phyloP scores from a whole-genome alignment of 2,797 vertebrate species.

The Rhinophrynus dorsalis region DNA sequence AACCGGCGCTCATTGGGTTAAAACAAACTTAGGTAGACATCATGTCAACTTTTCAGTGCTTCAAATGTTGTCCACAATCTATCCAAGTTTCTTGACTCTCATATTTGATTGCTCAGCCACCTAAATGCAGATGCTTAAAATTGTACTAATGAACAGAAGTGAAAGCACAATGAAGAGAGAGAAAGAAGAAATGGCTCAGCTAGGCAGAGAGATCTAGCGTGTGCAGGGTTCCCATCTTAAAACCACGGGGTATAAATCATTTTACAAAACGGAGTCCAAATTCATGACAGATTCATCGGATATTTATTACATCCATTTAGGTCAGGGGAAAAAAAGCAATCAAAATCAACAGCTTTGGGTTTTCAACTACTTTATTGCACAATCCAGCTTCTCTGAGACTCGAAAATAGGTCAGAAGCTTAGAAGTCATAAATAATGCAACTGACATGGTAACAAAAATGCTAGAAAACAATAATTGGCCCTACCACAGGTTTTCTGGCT shows the following conservation, averaged over 20 bases:
- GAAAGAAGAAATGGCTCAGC: not conserved
- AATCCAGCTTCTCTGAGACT: slow-evolving; percentile 12
- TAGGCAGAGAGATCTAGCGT: not conserved
- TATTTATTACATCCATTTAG: slow-evolving; percentile 29
- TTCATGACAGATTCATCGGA: slow-evolving; percentile 15
- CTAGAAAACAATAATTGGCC: slow-evolving; percentile 22
- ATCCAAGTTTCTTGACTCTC: too few relatives aligned
- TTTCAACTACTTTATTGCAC: slow-evolving; percentile 9
- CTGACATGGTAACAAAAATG: slow-evolving; percentile 1
- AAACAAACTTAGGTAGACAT: too few relatives aligned
- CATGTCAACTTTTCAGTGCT: too few relatives aligned
- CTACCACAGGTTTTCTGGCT: slow-evolving; percentile 3
- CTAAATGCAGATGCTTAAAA: not conserved
- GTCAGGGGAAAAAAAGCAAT: slow-evolving; percentile 11
- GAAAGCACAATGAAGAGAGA: not conserved
- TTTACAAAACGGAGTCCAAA: slow-evolving; percentile 13
- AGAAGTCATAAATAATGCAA: slow-evolving; percentile 26
- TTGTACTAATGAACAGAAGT: not conserved
- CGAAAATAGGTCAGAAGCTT: slow-evolving; percentile 31
- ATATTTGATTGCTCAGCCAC: not conserved
- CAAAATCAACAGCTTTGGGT: slow-evolving; percentile 25
- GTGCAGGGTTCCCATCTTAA: not conserved
- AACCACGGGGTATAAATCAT: slow-evolving; percentile 1
- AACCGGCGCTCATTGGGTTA: too few relatives aligned
- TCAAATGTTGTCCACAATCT: not conserved